A percentile compares a stretch with the other conserved stretches of the same genome.
Conservation (phyloP, 2,113 vertebrate species). For the Pseudorectes ferrugineus region DNA sequence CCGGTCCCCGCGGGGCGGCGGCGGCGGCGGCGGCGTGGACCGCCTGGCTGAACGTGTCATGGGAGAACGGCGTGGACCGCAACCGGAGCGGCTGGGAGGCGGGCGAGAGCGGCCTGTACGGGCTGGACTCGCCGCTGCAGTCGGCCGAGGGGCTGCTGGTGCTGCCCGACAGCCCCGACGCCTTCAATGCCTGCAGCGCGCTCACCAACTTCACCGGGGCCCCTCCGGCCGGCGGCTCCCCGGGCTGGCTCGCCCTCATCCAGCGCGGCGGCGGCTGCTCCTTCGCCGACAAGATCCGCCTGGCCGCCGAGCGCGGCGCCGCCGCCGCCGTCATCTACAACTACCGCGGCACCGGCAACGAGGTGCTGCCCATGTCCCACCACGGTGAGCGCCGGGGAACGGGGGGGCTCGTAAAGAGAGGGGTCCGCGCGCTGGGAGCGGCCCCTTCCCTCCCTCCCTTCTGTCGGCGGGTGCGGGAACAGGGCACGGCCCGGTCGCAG, state of each 20-base stretch:
- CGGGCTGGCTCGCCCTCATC: constrained; percentile 80
- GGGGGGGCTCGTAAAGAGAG: fast-evolving
- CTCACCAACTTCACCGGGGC: constrained; percentile 69
- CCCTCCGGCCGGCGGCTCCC: not conserved
- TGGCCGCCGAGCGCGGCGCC: constrained; percentile 72
- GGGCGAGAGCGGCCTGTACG: constrained; percentile 80
- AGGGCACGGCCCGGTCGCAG: not conserved
- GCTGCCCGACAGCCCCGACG: constrained; percentile 64
- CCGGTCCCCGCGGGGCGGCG: too few species aligned
- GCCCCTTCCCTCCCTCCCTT: not conserved
- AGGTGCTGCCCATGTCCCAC: constrained; percentile 85
- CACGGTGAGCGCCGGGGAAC: not conserved
- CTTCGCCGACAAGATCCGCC: constrained; percentile 81
- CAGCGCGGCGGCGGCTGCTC: constrained; percentile 82
- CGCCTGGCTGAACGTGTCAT: constrained; percentile 81
- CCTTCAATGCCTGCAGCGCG: constrained; percentile 65
- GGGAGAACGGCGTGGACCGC: constrained; percentile 16
- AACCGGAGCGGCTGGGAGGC: constrained; percentile 72
- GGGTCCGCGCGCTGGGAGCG: not conserved
- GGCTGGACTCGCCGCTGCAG: constrained; percentile 77
- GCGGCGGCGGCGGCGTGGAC: constrained; percentile 58
- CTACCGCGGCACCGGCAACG: constrained; percentile 74
- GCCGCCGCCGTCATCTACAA: constrained; percentile 81
- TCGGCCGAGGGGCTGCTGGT: constrained; percentile 69
- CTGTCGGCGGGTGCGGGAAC: not conserved